Percentiles rank a stretch among this genome's conserved stretches.
phyloP scores from a whole-genome alignment of 2,113 vertebrate genomes.

The Indri indri region DNA sequence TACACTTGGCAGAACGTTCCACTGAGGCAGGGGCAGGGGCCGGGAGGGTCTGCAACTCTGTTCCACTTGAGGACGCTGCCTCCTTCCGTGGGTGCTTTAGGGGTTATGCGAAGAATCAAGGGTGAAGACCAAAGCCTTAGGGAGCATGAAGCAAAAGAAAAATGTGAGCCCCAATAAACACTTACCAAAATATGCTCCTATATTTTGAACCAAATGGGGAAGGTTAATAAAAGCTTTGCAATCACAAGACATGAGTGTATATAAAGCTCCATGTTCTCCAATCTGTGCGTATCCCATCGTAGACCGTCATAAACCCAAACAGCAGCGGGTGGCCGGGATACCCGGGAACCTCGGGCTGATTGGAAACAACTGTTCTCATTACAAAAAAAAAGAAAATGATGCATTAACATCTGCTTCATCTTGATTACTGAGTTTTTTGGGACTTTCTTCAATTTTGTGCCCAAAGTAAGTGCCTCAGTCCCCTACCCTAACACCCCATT shows the following conservation, averaged over 20 bases:
- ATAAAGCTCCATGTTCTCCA: background rate
- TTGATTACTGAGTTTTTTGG: background rate
- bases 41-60: background rate
- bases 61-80: background rate
- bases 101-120: background rate
- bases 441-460: background rate
- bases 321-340: background rate
- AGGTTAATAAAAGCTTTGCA: background rate
- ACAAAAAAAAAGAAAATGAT: background rate
- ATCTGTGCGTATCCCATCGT: background rate
- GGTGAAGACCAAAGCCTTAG: background rate
- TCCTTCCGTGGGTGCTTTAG: background rate
- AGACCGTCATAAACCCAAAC: background rate
- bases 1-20: background rate
- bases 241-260: background rate
- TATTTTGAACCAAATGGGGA: background rate
- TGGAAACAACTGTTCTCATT: background rate
- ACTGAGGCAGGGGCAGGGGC: background rate
- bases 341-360: background rate
- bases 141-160: background rate
- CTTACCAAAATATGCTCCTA: background rate
- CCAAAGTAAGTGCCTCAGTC: background rate
- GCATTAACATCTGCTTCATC: background rate
- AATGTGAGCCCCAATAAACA: background rate
- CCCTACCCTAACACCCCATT: background rate